A percentile compares a stretch with the other conserved stretches of the same genome.
Evolutionary conservation across 53 echinoderm and acorn worm genomes (phyloP).

Genomic region (Henricia sp.): DNA sequence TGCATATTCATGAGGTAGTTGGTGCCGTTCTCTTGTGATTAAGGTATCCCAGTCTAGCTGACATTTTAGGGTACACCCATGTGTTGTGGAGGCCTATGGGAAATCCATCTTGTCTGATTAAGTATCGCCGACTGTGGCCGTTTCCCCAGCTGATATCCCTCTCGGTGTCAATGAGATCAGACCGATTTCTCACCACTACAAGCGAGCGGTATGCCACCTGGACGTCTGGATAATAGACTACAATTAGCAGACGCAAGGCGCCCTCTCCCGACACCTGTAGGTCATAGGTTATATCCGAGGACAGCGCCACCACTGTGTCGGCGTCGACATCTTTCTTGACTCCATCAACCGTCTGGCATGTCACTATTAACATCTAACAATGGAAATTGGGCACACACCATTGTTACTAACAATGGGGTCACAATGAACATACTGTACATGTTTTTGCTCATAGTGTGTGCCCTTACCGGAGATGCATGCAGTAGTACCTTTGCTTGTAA

Average conservation of each 20-base stretch:
- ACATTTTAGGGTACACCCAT: slow-evolving; percentile 1
- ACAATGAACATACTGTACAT: no score
- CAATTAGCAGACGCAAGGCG: slow-evolving; percentile 25
- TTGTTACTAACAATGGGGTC: no score
- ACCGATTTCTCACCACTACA: slow-evolving; percentile 6
- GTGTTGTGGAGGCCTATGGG: slow-evolving; percentile 41
- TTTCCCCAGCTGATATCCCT: slow-evolving; percentile 37
- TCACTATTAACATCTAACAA: no score
- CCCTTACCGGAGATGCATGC: no score
- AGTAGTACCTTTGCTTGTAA: no score
- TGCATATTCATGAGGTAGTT: slow-evolving; percentile 20
- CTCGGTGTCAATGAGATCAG: slow-evolving; percentile 28
- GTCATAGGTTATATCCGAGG: slow-evolving; percentile 29
- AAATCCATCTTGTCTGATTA: slow-evolving; percentile 49
- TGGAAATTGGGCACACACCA: no score
- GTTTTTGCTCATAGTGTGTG: no score
- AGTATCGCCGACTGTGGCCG: slow-evolving; percentile 43
- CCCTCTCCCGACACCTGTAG: slow-evolving; percentile 28
- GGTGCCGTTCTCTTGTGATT: slow-evolving; percentile 45
- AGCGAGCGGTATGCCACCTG: neutral
- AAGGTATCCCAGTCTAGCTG: slow-evolving; percentile 1
- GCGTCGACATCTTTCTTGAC: neutral
- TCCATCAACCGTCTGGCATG: neutral
- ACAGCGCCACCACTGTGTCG: slow-evolving; percentile 37
- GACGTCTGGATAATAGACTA: slow-evolving; percentile 36